phyloP scores from a whole-genome alignment of 2,797 vertebrate genomes.

The Epinephelus awoara region DNA sequence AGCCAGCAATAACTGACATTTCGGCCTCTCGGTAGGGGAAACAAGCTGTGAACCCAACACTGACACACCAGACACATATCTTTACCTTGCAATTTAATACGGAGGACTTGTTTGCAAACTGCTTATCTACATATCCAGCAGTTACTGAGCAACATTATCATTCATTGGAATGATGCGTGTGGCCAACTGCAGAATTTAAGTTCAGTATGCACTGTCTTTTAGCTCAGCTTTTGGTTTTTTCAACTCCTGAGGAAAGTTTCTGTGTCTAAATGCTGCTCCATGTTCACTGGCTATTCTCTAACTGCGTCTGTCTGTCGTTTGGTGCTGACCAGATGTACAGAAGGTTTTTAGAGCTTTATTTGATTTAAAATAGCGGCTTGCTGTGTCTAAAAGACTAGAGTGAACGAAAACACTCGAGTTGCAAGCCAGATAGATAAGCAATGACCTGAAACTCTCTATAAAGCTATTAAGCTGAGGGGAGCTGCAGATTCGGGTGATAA shows the following conservation, averaged over 20 bases:
- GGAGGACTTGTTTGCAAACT: background rate
- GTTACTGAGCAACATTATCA: background rate
- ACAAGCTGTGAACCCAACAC: background rate
- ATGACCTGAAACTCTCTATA: background rate
- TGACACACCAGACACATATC: background rate
- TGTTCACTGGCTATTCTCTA: background rate
- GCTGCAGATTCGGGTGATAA: background rate
- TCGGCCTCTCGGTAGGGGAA: constrained; percentile 1
- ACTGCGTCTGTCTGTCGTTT: background rate
- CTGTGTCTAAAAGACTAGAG: background rate
- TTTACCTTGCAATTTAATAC: background rate
- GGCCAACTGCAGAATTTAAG: background rate
- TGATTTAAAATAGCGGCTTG: background rate
- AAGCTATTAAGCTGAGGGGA: background rate
- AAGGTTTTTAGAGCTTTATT: background rate
- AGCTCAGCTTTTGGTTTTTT: background rate
- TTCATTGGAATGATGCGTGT: background rate
- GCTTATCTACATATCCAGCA: constrained; percentile 4
- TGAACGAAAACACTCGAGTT: background rate
- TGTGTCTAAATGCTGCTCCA: too few species aligned
- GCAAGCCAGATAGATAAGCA: background rate
- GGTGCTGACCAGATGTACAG: background rate
- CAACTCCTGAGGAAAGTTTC: background rate
- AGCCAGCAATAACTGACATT: constrained; percentile 1
- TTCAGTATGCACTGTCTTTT: background rate